Percentiles rank a stretch among this genome's conserved stretches.
Evolutionary conservation across 2,113 vertebrate genomes (phyloP).

Genomic region (Amblyopsis rosae): DNA sequence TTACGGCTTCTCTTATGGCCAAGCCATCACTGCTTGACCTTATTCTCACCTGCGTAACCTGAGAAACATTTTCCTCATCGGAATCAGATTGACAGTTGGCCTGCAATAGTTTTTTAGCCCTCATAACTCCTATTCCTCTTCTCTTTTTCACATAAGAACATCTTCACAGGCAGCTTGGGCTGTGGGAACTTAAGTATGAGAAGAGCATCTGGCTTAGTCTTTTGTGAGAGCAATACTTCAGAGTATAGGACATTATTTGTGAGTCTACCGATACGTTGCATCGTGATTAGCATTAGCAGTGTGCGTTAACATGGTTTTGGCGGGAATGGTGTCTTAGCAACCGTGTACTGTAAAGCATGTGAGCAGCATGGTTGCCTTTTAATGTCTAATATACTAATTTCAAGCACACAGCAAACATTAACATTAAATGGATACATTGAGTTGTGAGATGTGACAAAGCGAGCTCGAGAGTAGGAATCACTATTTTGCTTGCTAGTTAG

Average conservation of each 20-base stretch:
- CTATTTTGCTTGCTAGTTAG: slow-evolving; percentile 5
- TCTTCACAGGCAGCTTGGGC: slow-evolving; percentile 95
- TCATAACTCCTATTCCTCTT: not conserved
- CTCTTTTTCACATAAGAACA: slow-evolving; percentile 76
- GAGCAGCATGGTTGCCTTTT: slow-evolving; percentile 67
- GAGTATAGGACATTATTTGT: slow-evolving; percentile 91
- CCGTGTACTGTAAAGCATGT: slow-evolving; percentile 71
- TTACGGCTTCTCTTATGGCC: too few relatives aligned
- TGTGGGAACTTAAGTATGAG: slow-evolving; percentile 93
- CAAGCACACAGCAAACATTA: slow-evolving; percentile 40
- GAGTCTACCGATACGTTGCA: slow-evolving; percentile 82
- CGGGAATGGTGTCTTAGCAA: slow-evolving; percentile 38
- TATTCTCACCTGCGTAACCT: too few relatives aligned
- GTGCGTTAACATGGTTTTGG: slow-evolving; percentile 50
- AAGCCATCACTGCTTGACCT: too few relatives aligned
- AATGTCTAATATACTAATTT: slow-evolving; percentile 27
- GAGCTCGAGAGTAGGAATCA: not conserved
- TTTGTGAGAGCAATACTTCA: slow-evolving; percentile 91
- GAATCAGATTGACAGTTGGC: too few relatives aligned
- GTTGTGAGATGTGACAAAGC: not conserved
- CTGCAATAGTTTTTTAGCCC: not conserved
- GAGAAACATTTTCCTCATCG: too few relatives aligned
- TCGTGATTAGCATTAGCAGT: slow-evolving; percentile 61
- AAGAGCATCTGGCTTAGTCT: slow-evolving; percentile 94
- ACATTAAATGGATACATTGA: slow-evolving; percentile 26